Evolutionary conservation across 2,113 vertebrate genomes (phyloP).

Genomic region (Bostrychus sinensis): DNA sequence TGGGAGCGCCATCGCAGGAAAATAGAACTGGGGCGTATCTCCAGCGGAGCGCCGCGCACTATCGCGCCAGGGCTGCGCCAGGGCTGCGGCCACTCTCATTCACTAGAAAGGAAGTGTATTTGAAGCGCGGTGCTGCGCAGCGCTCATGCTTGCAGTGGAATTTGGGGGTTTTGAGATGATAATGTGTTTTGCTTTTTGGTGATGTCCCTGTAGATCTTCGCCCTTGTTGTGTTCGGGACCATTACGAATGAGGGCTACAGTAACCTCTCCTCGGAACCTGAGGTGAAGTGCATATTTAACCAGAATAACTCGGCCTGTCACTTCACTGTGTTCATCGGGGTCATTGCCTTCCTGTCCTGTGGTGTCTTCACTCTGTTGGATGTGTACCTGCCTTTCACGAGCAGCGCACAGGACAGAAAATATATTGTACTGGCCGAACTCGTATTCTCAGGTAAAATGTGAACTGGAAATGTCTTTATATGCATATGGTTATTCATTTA

Average conservation of each 20-base stretch:
- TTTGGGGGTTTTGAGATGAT: no score
- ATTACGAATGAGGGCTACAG: slow-evolving; percentile 87
- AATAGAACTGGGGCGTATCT: no score
- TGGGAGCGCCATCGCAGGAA: no score
- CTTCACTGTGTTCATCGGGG: slow-evolving; percentile 83
- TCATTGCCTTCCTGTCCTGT: slow-evolving; percentile 88
- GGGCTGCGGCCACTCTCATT: no score
- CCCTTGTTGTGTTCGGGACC: slow-evolving; percentile 86
- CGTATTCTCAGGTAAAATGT: slow-evolving; percentile 84
- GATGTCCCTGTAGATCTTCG: slow-evolving; percentile 78
- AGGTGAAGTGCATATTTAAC: slow-evolving; percentile 84
- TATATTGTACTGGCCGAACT: slow-evolving; percentile 85
- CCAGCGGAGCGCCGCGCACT: no score
- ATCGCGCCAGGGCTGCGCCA: no score
- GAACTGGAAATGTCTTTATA: background rate
- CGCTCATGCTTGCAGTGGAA: no score
- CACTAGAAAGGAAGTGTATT: no score
- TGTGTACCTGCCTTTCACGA: slow-evolving; percentile 85
- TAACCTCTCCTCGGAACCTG: rapidly evolving
- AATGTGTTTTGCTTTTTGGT: background rate
- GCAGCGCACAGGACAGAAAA: slow-evolving; percentile 86
- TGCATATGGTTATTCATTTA: slow-evolving; percentile 6
- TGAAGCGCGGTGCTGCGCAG: no score
- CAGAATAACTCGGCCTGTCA: slow-evolving; percentile 83
- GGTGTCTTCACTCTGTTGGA: slow-evolving; percentile 85